These are phyloP conservation scores for Chionodraco myersi DNA, from an alignment of 2,113 vertebrate genomes.

Conservation along the genomic window DNA sequence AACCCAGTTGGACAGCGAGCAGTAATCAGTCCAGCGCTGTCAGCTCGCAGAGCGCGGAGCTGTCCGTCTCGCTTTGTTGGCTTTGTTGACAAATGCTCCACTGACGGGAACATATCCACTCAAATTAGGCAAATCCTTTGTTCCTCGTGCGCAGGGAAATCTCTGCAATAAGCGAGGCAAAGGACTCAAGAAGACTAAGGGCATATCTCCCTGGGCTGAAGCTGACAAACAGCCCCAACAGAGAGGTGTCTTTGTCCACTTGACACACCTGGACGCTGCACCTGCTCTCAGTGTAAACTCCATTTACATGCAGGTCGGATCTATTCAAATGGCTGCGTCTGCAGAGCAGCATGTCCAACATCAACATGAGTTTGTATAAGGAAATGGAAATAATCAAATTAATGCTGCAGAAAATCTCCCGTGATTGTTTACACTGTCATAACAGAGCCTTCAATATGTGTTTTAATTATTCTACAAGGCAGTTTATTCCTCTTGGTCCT, in stretches of 20 bases:
- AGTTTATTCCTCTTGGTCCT: constrained; percentile 17
- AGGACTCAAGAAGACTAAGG: constrained; percentile 4
- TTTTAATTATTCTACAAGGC: constrained; percentile 5
- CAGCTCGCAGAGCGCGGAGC: constrained; percentile 56
- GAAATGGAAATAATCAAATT: constrained; percentile 65
- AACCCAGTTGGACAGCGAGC: constrained; percentile 66
- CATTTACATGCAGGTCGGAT: constrained; percentile 85
- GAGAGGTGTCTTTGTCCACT: constrained; percentile 32
- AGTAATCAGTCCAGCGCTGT: constrained; percentile 69
- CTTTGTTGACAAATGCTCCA: constrained; percentile 80
- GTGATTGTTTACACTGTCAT: constrained; percentile 42
- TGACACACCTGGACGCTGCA: constrained; percentile 74
- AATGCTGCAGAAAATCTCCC: constrained; percentile 28
- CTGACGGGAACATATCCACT: constrained; percentile 76
- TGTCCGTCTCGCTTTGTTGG: constrained; percentile 78
- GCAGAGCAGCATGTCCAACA: constrained; percentile 71
- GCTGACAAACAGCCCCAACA: constrained; percentile 38
- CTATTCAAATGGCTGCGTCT: constrained; percentile 83
- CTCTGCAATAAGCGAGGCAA: not conserved
- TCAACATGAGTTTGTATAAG: constrained; percentile 73
- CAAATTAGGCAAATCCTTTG: constrained; percentile 81
- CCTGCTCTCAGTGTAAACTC: constrained; percentile 74
- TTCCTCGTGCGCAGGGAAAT: constrained; percentile 28
- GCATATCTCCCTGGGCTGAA: constrained; percentile 18
- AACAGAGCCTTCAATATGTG: not conserved